phyloP scores from a whole-genome alignment of 2,888 invertebrate species.

The Drosophila parthenogenetica region DNA sequence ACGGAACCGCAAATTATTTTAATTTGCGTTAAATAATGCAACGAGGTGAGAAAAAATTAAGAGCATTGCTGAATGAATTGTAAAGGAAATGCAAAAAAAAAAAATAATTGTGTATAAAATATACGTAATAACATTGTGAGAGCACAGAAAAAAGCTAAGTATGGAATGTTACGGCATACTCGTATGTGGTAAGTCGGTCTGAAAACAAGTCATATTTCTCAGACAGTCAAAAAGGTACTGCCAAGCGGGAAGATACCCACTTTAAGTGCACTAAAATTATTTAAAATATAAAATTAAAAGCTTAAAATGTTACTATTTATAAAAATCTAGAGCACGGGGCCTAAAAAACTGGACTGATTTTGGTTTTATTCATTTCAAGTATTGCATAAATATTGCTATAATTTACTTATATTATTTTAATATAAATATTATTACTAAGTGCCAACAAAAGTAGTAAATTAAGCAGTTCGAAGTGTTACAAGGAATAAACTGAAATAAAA shows the following conservation, averaged over 20 bases:
- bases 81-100: slow-evolving; percentile 39
- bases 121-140: slow-evolving; percentile 35
- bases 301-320: too few relatives aligned
- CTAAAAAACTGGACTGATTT: too few relatives aligned
- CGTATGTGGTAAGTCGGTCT: background rate
- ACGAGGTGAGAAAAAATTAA: slow-evolving; percentile 82
- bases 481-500: too few relatives aligned
- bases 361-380: too few relatives aligned
- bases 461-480: too few relatives aligned
- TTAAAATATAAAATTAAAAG: too few relatives aligned
- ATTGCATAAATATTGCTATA: too few relatives aligned
- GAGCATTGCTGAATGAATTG: slow-evolving; percentile 65
- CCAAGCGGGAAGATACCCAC: background rate
- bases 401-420: too few relatives aligned
- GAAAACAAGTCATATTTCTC: background rate
- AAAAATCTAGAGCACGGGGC: too few relatives aligned
- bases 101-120: slow-evolving; percentile 20
- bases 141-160: slow-evolving; percentile 32
- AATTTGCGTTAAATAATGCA: slow-evolving; percentile 82
- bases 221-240: background rate
- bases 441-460: too few relatives aligned
- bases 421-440: too few relatives aligned
- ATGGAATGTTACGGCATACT: slow-evolving; percentile 45
- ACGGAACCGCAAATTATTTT: slow-evolving; percentile 82
- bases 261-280: background rate